Percentiles rank a stretch among this genome's conserved stretches.
phyloP scores from a whole-genome alignment of 2,888 invertebrate genomes.

The Phrixothrix hirtus region DNA sequence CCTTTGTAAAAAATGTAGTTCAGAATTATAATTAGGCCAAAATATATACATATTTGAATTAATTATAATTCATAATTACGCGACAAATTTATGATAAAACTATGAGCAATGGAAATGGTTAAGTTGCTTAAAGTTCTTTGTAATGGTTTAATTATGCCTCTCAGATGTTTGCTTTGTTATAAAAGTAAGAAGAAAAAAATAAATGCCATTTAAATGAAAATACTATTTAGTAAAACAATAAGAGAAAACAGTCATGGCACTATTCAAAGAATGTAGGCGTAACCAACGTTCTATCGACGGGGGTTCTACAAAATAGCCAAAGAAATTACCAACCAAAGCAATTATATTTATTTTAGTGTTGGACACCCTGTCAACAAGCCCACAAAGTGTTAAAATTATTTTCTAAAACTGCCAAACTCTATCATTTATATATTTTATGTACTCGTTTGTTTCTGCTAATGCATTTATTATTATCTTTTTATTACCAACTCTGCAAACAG shows the following conservation, averaged over 20 bases:
- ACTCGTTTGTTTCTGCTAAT: conserved; percentile 11
- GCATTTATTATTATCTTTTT: too few relatives aligned
- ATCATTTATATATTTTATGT: conserved; percentile 15
- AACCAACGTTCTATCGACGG: conserved; percentile 26
- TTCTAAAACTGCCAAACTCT: conserved; percentile 21
- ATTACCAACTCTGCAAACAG: too few relatives aligned
- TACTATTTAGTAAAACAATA: conserved; percentile 6
- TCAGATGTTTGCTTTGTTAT: too few relatives aligned
- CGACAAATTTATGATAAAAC: too few relatives aligned
- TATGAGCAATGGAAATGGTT: too few relatives aligned
- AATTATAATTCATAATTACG: too few relatives aligned
- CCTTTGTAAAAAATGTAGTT: too few relatives aligned
- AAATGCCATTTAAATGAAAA: conserved; percentile 8
- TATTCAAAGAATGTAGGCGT: conserved; percentile 20
- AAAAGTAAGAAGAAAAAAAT: too few relatives aligned
- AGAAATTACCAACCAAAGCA: conserved; percentile 27
- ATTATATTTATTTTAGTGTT: conserved; percentile 29
- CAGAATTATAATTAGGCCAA: too few relatives aligned
- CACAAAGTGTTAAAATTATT: conserved; percentile 32
- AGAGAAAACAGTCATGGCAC: conserved; percentile 7
- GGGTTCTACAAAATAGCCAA: conserved; percentile 27
- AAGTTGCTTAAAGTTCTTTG: too few relatives aligned
- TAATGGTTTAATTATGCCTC: too few relatives aligned
- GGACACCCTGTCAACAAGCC: conserved; percentile 31
- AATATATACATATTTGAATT: too few relatives aligned